These are phyloP conservation scores for Thereva unica DNA, from an alignment of 2,888 invertebrate genomes.

Conservation along the genomic window DNA sequence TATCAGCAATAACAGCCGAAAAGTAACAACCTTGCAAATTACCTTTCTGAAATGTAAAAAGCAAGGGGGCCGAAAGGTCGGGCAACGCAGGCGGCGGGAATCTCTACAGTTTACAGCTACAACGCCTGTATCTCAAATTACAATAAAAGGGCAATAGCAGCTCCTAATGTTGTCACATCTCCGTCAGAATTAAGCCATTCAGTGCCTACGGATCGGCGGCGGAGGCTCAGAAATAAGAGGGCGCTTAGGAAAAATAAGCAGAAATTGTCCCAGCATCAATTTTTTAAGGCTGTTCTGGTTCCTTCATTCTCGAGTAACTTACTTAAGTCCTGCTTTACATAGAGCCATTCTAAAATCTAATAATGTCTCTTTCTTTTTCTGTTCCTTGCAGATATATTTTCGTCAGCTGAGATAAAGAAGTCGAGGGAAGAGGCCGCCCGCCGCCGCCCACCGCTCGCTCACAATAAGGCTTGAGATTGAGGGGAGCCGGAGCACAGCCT, in stretches of 20 bases:
- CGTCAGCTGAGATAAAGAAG: constrained; percentile 18
- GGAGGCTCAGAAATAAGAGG: constrained; percentile 13
- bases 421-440: neutral
- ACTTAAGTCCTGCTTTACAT: constrained; percentile 32
- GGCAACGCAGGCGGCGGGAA: constrained; percentile 9
- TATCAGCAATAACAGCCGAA: constrained; percentile 28
- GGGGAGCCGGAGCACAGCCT: constrained; percentile 10
- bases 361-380: constrained; percentile 27
- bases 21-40: constrained; percentile 36
- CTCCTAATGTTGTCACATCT: constrained; percentile 37
- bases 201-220: constrained; percentile 6
- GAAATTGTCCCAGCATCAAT: constrained; percentile 30
- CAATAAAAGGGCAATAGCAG: constrained; percentile 36
- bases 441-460: too few relatives aligned
- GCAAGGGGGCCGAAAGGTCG: neutral
- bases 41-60: constrained; percentile 25
- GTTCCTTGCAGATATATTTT: constrained; percentile 29
- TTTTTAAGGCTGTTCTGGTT: constrained; percentile 31
- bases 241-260: constrained; percentile 32
- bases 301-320: constrained; percentile 29
- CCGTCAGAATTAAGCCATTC: constrained; percentile 39
- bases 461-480: neutral
- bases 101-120: constrained; percentile 24
- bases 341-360: constrained; percentile 34
- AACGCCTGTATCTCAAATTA: constrained; percentile 32